Conservation (phyloP, 2,888 invertebrate genomes). For the Tenthredo distinguenda region DNA sequence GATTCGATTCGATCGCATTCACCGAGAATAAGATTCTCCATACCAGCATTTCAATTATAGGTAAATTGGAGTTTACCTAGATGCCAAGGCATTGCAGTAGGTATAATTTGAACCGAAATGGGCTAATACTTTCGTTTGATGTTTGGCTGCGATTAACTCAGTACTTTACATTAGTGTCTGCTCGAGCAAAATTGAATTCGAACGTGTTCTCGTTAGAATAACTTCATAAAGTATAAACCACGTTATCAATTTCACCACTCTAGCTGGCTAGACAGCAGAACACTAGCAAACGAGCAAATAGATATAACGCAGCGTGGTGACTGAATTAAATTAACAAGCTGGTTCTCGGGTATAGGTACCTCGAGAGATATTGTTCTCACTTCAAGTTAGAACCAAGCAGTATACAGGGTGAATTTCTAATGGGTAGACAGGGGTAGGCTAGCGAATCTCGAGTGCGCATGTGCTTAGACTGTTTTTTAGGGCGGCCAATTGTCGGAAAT, state of each 20-base stretch:
- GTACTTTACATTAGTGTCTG: not conserved
- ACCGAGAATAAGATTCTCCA: not conserved
- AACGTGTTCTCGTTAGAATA: constrained; percentile 11
- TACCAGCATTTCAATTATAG: constrained; percentile 6
- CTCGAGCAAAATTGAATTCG: not conserved
- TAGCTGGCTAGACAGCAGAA: constrained; percentile 16
- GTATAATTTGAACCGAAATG: not conserved
- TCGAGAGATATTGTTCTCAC: constrained; percentile 40
- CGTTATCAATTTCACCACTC: constrained; percentile 36
- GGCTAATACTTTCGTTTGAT: constrained; percentile 11
- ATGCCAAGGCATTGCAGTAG: not conserved
- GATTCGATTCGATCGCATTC: not conserved
- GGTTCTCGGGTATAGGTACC: constrained; percentile 26
- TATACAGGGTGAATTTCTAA: not conserved
- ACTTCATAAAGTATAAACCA: constrained; percentile 28
- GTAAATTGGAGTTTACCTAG: not conserved
- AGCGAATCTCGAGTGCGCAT: too few species aligned
- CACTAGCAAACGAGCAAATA: constrained; percentile 38
- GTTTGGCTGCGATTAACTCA: not conserved
- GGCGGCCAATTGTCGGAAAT: too few species aligned
- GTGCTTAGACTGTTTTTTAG: too few species aligned
- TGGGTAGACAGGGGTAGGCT: too few species aligned
- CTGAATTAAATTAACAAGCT: constrained; percentile 40
- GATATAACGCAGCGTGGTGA: constrained; percentile 32
- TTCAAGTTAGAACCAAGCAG: constrained; percentile 12